Percentiles rank a stretch among this genome's conserved stretches.
phyloP scores from a whole-genome alignment of 2,888 invertebrate genomes.

The Eremobia ochroleuca region DNA sequence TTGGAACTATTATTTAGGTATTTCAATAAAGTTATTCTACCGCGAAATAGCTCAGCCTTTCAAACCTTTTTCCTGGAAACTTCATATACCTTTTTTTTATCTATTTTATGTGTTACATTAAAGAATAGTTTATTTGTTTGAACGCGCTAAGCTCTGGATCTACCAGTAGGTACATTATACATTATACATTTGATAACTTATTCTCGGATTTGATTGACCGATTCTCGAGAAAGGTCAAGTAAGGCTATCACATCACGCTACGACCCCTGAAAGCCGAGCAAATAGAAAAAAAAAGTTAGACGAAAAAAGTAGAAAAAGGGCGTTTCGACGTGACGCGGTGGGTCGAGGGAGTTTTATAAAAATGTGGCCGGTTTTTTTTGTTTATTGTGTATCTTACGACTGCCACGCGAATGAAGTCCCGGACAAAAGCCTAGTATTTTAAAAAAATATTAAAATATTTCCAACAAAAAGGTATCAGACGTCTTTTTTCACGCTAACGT shows the following conservation, averaged over 20 bases:
- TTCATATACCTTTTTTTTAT: background rate
- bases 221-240: background rate
- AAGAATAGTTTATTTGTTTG: background rate
- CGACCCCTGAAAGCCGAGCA: too few species aligned
- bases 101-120: background rate
- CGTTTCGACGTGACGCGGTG: background rate
- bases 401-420: background rate
- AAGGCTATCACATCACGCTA: background rate
- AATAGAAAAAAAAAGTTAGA: background rate
- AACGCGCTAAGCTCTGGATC: too few species aligned
- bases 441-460: background rate
- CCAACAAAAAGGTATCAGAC: background rate
- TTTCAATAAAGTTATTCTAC: slow-evolving; percentile 3
- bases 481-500: slow-evolving; percentile 14
- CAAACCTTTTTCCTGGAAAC: background rate
- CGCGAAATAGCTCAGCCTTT: background rate
- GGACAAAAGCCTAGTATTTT: background rate
- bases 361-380: background rate
- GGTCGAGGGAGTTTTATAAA: background rate
- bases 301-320: background rate
- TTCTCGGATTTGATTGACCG: background rate
- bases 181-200: background rate
- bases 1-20: background rate
- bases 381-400: background rate
- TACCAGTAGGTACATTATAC: fast-evolving